Evolutionary conservation across 2,888 invertebrate species (phyloP), one percentile per base, ranked within the genome.

Genomic region (Eupelmus urozonus): DNA sequence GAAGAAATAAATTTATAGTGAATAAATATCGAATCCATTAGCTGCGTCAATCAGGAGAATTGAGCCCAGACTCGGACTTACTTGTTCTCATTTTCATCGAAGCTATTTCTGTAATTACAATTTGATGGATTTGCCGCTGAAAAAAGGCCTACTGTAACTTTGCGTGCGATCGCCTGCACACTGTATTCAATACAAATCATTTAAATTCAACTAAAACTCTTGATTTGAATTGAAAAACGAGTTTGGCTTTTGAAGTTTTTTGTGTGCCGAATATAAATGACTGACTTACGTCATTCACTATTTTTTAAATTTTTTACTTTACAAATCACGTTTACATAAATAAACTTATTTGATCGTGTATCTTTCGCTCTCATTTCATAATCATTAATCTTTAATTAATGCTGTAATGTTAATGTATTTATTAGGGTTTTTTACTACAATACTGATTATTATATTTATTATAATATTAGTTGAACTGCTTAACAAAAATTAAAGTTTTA

Each of bases 31-130:
- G 51, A 42, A 27, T 77, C 77, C 71, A 77, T 77, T 71, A 72
- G 71, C 51, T 34, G 63, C 55, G 40, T 77, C 77, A 72, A 77
- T 77, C 71, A 42, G 59, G 16, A 25, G 65, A 77, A 71, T 71
- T 70, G 63, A 67, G 27, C 7, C 0, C 67, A 20, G 34, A 66
- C 29, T n/a, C 18, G 27, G 45, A 73, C 60, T 70, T 79, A 55
- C 59, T 18, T 72, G 80, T 65, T 83, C 83, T 79, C 82, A 82
- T 84, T 85, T 85, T 83, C 80, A 82, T 84, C 81, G 80, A 78
- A 67, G 78, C 74, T 78, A 77, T 80, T 79, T 72, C 80, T 76
- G 78, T 82, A 76, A 81, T 83, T 83, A 81, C 81, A 76, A 69
- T 78, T 69, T 62, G 65, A 73, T 80, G 81, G 69, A 83, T 82